A percentile compares a stretch with the other conserved stretches of the same genome.
Evolutionary conservation across 1,140 invertebrate genomes (phyloP).

Genomic region (Drosophila melanogaster): Release_6_plus_ISO1_MT NT_037436.4:14010501-14011000

Average conservation of each 20-base stretch:
- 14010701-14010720: constrained; percentile 85
- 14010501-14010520: constrained; percentile 76
- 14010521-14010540: constrained; percentile 42
- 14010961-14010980: background rate
- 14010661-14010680: background rate
- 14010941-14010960: too few relatives aligned
- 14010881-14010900: constrained; percentile 92
- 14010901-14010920: constrained; percentile 18
- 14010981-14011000: constrained; percentile 87
- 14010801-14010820: constrained; percentile 94
- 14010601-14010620: background rate
- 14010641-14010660: background rate
- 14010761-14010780: constrained; percentile 87
- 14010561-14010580: constrained; percentile 54
- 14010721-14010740: constrained; percentile 89
- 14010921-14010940: background rate
- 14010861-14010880: constrained; percentile 99
- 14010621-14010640: too few relatives aligned
- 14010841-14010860: constrained; percentile 97
- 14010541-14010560: constrained; percentile 22
- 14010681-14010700: constrained; percentile 47
- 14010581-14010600: constrained; percentile 67
- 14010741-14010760: constrained; percentile 84
- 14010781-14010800: constrained; percentile 94
- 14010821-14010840: constrained; percentile 95